Evolutionary conservation across 2,888 invertebrate species (phyloP), one percentile per base, ranked within the genome.

Genomic region (Agrilus cyanescens): DNA sequence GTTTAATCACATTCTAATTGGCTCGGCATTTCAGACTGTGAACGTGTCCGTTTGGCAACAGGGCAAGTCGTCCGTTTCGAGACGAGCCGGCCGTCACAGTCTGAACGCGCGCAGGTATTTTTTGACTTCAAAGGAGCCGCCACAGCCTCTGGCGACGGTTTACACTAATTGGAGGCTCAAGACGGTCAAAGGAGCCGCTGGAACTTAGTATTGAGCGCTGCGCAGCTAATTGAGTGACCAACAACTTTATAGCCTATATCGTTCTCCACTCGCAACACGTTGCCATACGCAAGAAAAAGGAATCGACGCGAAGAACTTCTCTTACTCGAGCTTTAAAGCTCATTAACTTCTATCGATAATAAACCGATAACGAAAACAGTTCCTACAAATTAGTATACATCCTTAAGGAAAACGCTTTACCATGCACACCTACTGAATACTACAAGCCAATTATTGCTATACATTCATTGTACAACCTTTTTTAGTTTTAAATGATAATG

Each of bases 131-230:
- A 68, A 68, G 62, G 50, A 45, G 58, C 66, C 68, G 66, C 61
- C 58, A 49, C 43, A 48, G 65, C 68, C 65, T 52, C 55, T 53
- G 59, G 68, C 68, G 66, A 67, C 68, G 68, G 66, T 65, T 65
- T 65, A 62, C 65, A 66, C 68, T 68, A 68, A 68, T 68, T 68
- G 68, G 68, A 67, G 66, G 66, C 63, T 61, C 63, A 58, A 55
- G 62, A 61, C 59, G 65, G 65, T 66, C 66, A 68, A 66, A 65
- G 65, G 58, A 63, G 65, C 68, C 67, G 68, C 61, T 61, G 64
- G 65, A 65, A 65, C 62, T 61, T 62, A 65, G 63, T 67, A 67
- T 67, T 64, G 67, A 67, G 65, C 64, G 66, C 62, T 65, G 59
- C 57, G 54, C 54, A 60, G 62, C 65, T 67, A 66, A 67, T 66